These are phyloP conservation scores for Bibio marci DNA, from an alignment of 2,888 invertebrate genomes.

Conservation along the genomic window DNA sequence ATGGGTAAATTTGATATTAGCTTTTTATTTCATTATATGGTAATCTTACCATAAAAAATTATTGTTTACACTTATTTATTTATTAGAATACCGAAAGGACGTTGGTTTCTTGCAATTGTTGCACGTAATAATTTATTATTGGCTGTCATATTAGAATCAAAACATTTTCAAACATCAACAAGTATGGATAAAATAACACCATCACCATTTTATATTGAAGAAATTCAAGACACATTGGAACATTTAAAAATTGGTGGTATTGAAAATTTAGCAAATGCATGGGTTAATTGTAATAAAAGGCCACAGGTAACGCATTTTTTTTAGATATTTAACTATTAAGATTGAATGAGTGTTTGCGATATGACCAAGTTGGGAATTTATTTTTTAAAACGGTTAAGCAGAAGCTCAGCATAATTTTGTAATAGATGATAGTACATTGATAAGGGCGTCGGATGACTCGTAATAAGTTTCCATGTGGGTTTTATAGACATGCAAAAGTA, in stretches of 20 bases:
- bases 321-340: no score
- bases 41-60: no score
- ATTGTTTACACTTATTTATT: slow-evolving; percentile 4
- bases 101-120: slow-evolving; percentile 57
- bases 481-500: no score
- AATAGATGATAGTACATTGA: no score
- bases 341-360: no score
- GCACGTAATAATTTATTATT: slow-evolving; percentile 53
- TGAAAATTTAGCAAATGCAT: slow-evolving; percentile 48
- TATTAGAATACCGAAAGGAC: slow-evolving; percentile 38
- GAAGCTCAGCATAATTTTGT: no score
- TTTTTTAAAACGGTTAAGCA: no score
- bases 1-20: slow-evolving; percentile 1
- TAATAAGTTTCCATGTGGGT: no score
- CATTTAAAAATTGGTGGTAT: slow-evolving; percentile 61
- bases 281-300: slow-evolving; percentile 48
- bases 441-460: no score
- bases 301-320: no score
- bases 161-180: slow-evolving; percentile 5
- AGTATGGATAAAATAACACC: slow-evolving; percentile 34
- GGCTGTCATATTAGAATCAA: slow-evolving; percentile 40
- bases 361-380: no score
- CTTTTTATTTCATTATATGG: neutral
- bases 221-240: slow-evolving; percentile 71
- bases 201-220: slow-evolving; percentile 74